Base-by-base conservation (phyloP, 2,797 vertebrate genomes). In the Philypnodon macrostomus region DNA sequence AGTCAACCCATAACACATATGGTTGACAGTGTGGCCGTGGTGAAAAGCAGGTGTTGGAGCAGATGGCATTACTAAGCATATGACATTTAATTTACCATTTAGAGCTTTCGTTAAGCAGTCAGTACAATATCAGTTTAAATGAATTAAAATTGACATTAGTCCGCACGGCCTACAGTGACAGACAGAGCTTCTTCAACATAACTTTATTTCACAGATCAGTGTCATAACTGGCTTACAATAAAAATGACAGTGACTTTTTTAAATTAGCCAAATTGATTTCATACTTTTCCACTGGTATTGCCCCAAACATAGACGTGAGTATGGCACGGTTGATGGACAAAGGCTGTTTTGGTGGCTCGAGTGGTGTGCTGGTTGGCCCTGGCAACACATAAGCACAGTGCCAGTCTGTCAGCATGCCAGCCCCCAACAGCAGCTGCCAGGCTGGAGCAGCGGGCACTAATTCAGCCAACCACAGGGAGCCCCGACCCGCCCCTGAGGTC, bases 401-500 rank as follows among this genome's bases (percentile, higher is more conserved):
- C 81, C 70, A 70, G 79, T 71, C 76, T 69, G 67, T 86, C 77
- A 79, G 73, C 34, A 60, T 81, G 90, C 89, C 90, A 92, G 84
- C 70, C 77, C 64, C 75, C 77, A 75, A 75, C 75, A 83, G 75
- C 90, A 91, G 89, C 88, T 90, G 85, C 80, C 87, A 76, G 83
- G 77, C 80, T 75, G 72, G 81, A 83, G 77, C 88, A 89, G 85
- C 80, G 84, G 83, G 85, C 88, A 83, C 78, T 85, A 86, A 89
- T 86, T 91, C 85, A 87, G 78, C 84, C 86, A 87, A 75, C 89
- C 84, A 85, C 85, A 85, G 85, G 80, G 80, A 84, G 59, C 69
- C 77, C 42, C 65, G 12, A 19, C 54, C 68, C 64, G 58, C 71
- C 75, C 73, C 64, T 76, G 71, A 75, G 74, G 58, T 73, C 62